A percentile compares a stretch with the other conserved stretches of the same genome.
Evolutionary conservation across 1,140 invertebrate genomes (phyloP).

Genomic region (Ctenoplectra terminalis): DNA sequence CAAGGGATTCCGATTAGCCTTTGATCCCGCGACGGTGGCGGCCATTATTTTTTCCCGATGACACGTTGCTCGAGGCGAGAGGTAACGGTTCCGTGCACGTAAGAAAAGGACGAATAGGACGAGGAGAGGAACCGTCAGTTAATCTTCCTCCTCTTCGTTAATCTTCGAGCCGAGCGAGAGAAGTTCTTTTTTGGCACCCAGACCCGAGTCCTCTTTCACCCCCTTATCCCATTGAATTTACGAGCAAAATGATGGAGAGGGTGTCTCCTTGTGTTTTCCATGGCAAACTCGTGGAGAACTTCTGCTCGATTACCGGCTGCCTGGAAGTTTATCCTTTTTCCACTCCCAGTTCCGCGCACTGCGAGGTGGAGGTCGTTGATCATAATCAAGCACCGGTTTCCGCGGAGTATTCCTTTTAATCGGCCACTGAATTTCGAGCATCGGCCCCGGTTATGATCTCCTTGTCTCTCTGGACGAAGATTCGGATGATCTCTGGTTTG

Average conservation of each 20-base stretch:
- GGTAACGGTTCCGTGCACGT: neutral
- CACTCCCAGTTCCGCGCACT: neutral
- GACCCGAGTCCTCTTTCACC: slow-evolving; percentile 35
- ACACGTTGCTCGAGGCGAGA: slow-evolving; percentile 32
- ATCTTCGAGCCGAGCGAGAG: slow-evolving; percentile 71
- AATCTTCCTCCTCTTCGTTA: slow-evolving; percentile 75
- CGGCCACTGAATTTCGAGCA: neutral
- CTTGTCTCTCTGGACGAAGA: neutral
- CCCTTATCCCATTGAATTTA: slow-evolving; percentile 65
- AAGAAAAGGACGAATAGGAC: slow-evolving; percentile 25
- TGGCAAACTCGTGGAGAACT: slow-evolving; percentile 32
- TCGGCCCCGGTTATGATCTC: neutral
- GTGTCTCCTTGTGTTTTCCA: slow-evolving; percentile 55
- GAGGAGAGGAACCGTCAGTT: slow-evolving; percentile 55
- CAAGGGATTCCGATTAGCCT: slow-evolving; percentile 56
- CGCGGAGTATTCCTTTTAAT: neutral
- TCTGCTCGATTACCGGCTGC: slow-evolving; percentile 21
- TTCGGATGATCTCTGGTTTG: neutral
- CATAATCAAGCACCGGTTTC: slow-evolving; percentile 14
- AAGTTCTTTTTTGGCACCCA: slow-evolving; percentile 62
- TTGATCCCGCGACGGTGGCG: slow-evolving; percentile 41
- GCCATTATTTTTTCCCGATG: slow-evolving; percentile 45
- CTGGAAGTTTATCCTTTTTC: slow-evolving; percentile 34
- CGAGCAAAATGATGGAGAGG: slow-evolving; percentile 71
- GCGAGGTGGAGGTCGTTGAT: neutral